Evolutionary conservation across 2,888 invertebrate genomes (phyloP), one percentile per base, ranked within the genome.

Genomic region (Gonocerus acuteangulatus): DNA sequence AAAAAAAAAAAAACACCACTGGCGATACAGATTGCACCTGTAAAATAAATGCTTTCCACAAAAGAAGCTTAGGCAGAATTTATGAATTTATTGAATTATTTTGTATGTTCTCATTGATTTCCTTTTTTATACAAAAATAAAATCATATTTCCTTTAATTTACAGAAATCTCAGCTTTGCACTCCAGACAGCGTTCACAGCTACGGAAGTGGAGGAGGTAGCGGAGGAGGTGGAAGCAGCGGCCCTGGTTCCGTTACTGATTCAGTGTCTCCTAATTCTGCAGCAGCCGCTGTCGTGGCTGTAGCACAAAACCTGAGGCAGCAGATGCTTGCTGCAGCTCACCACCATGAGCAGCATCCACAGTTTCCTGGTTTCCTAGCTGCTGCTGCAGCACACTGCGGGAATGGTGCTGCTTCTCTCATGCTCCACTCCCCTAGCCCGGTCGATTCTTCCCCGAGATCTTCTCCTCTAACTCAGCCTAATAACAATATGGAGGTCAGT

Each of bases 231-330:
- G 48, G 39, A 3, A 39, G 32, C 9, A 59, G 63, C 44, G 62
- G 60, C 3, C 54, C 59, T 16, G 64, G 64, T 13, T 51, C 57
- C n/a, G 58, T 45, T 34, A 42, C 60, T 4, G 62, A 62, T 19
- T 56, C 62, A n/a, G 64, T 58, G 1, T 83, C 84, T 2, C 84
- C 84, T 54, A 81, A 81, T 60, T 85, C 86, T 11, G 88, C 89
- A 16, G 88, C 89, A 54, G 89, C 89, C 34, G 90, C 90, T 36
- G 89, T 89, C 42, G 89, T 89, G 11, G 88, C 88, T 16, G 89
- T 90, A 60, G 90, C 90, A 15, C 89, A 89, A 76, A 88, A 88
- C 45, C 78, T 90, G 62, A 82, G 89, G 54, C 89, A 90, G 68
- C 90, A 90, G 75, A 89, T 90, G 85, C 85, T 85, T 62, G 84